Conservation (phyloP, 2,113 vertebrate genomes). For the Junco hyemalis region DNA sequence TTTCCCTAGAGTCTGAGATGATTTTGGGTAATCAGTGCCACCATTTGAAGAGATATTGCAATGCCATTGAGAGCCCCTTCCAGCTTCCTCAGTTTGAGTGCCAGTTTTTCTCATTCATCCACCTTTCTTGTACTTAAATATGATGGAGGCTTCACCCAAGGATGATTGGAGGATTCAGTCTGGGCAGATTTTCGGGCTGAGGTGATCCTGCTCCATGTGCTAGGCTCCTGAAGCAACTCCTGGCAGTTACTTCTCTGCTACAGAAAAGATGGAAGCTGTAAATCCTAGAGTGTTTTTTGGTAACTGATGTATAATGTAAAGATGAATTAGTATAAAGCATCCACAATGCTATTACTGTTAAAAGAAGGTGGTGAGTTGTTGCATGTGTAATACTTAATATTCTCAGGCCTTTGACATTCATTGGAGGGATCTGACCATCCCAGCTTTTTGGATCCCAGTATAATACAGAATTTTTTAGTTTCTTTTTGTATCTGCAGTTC, state of each 20-base stretch:
- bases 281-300: neutral
- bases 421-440: neutral
- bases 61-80: neutral
- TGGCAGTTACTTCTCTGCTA: neutral
- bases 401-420: neutral
- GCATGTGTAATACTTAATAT: neutral
- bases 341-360: neutral
- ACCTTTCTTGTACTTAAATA: neutral
- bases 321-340: neutral
- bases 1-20: neutral
- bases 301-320: neutral
- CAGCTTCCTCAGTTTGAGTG: neutral
- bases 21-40: neutral
- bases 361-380: neutral
- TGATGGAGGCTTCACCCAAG: accelerated
- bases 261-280: neutral
- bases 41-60: neutral
- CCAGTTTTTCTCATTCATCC: neutral
- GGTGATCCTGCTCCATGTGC: neutral
- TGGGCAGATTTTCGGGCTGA: neutral
- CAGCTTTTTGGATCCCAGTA: neutral
- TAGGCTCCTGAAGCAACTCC: neutral
- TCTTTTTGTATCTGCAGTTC: neutral
- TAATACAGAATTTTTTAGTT: neutral
- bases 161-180: neutral